phyloP scores from a whole-genome alignment of 2,888 invertebrate genomes.

The Choreutis nemorana region DNA sequence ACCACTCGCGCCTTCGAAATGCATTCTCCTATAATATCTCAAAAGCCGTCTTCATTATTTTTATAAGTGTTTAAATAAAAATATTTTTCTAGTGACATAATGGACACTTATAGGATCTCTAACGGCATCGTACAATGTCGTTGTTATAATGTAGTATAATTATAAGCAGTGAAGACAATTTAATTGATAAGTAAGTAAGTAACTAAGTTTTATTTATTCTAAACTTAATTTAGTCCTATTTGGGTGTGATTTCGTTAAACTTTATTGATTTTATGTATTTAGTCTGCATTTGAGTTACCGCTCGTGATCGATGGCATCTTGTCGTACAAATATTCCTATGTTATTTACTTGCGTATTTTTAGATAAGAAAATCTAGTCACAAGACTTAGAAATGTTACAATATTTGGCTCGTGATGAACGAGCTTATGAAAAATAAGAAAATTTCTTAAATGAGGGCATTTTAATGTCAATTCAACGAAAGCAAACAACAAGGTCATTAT shows the following conservation, averaged over 20 bases:
- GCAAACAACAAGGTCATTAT: too few species aligned
- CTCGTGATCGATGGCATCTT: conserved; percentile 66
- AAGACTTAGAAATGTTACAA: conserved; percentile 60
- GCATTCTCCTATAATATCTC: conserved; percentile 36
- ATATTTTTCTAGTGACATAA: conserved; percentile 54
- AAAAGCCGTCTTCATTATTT: conserved; percentile 60
- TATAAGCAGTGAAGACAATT: conserved; percentile 28
- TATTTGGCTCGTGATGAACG: conserved; percentile 53
- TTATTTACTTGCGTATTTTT: conserved; percentile 62
- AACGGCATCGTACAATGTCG: conserved; percentile 53
- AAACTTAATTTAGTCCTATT: conserved; percentile 37
- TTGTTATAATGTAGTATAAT: conserved; percentile 21
- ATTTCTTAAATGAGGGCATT: too few species aligned
- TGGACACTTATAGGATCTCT: conserved; percentile 53
- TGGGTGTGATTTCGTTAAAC: conserved; percentile 58
- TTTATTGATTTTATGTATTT: conserved; percentile 49
- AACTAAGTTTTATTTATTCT: conserved; percentile 58
- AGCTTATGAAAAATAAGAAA: conserved; percentile 1
- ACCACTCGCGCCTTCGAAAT: conserved; percentile 54
- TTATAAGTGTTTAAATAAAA: conserved; percentile 53
- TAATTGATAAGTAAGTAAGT: conserved; percentile 36
- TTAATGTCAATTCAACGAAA: too few species aligned
- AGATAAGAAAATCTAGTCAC: conserved; percentile 64
- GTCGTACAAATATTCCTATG: conserved; percentile 68
- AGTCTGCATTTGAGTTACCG: conserved; percentile 67